Conservation (phyloP, 1,140 invertebrate genomes). For the Drosophila tani region DNA sequence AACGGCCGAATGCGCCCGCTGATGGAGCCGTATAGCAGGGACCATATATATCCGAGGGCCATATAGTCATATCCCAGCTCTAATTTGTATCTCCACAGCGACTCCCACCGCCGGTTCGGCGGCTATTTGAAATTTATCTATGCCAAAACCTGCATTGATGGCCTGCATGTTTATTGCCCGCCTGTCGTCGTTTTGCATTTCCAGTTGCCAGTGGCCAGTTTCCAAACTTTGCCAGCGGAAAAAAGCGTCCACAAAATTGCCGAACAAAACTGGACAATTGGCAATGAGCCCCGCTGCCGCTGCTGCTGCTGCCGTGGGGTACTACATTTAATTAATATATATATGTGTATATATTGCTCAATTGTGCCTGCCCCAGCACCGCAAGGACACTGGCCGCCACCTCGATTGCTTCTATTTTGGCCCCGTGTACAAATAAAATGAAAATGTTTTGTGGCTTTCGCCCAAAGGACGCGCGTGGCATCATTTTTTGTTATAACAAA, state of each 20-base stretch:
- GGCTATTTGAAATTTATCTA: conserved; percentile 74
- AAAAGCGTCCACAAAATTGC: conserved; percentile 28
- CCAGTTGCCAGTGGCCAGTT: conserved; percentile 9
- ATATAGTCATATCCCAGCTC: conserved; percentile 37
- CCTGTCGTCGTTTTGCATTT: conserved; percentile 59
- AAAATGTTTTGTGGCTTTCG: conserved; percentile 78
- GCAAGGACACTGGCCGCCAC: conserved; percentile 43
- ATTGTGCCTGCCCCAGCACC: conserved; percentile 46
- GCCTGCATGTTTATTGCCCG: conserved; percentile 70
- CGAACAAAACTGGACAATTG: conserved; percentile 43
- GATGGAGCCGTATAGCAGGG: conserved; percentile 31
- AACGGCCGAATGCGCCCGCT: conserved; percentile 50
- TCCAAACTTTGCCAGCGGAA: conserved; percentile 8
- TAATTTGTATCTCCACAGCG: conserved; percentile 68
- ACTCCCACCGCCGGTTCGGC: conserved; percentile 30
- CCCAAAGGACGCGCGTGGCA: conserved; percentile 68
- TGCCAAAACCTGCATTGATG: conserved; percentile 71
- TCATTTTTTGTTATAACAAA: conserved; percentile 57
- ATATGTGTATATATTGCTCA: conserved; percentile 45
- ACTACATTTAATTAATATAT: conserved; percentile 72
- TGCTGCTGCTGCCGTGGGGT: conserved; percentile 45
- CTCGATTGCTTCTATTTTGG: conserved; percentile 33
- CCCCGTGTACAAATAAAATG: conserved; percentile 62
- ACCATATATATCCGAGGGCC: conserved; percentile 6
- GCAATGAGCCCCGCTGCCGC: conserved; percentile 34